Percentiles rank a stretch among this genome's conserved stretches.
These are phyloP conservation scores for Tetraneura akinire DNA, from an alignment of 1,140 invertebrate genomes.

Conservation along the genomic window DNA sequence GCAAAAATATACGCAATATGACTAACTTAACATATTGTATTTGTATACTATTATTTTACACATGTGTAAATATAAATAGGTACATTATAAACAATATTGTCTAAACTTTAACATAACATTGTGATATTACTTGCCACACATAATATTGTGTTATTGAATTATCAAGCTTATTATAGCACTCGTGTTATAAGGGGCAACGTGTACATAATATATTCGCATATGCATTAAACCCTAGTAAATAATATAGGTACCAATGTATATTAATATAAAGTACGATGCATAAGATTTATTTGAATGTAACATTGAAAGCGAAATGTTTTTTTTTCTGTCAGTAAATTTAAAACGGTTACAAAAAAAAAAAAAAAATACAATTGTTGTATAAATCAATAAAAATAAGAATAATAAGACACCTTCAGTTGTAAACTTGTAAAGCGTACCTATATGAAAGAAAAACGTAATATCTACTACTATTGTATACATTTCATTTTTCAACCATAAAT, in stretches of 20 bases:
- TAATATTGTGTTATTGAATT: too few relatives aligned
- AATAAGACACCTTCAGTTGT: not conserved
- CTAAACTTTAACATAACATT: conserved; percentile 3
- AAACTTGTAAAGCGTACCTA: not conserved
- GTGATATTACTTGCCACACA: too few relatives aligned
- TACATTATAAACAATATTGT: not conserved
- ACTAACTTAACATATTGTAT: not conserved
- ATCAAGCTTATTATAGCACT: too few relatives aligned
- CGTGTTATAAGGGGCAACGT: too few relatives aligned
- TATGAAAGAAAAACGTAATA: not conserved
- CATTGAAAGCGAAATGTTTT: not conserved
- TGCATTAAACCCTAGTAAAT: too few relatives aligned
- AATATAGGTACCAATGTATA: too few relatives aligned
- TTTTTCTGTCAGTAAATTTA: not conserved
- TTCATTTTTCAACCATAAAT: not conserved
- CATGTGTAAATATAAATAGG: not conserved
- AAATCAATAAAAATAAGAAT: not conserved
- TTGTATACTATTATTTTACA: not conserved
- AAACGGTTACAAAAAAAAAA: not conserved
- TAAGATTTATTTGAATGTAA: not conserved
- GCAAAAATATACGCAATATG: not conserved
- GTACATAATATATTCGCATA: not conserved
- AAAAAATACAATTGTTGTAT: not conserved
- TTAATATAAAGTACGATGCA: not conserved
- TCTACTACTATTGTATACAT: too few relatives aligned